phyloP scores from a whole-genome alignment of 2,888 invertebrate genomes.

The Philereme transversata region DNA sequence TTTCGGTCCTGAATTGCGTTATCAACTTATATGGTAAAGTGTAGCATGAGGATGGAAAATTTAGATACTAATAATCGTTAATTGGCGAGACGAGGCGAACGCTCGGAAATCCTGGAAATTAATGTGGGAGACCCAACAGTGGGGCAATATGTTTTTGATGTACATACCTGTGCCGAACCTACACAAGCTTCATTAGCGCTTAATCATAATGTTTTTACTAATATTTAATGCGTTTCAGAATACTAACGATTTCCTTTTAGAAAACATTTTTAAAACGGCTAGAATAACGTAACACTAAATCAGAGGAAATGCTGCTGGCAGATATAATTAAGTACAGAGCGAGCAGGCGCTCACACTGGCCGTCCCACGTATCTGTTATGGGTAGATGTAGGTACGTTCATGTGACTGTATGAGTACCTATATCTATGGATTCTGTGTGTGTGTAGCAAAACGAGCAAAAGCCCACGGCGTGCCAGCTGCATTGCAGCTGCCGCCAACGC shows the following conservation, averaged over 20 bases:
- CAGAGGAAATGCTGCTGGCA: slow-evolving; percentile 29
- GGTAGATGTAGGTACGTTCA: slow-evolving; percentile 18
- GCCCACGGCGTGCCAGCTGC: slow-evolving; percentile 69
- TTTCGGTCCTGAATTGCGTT: too few species aligned
- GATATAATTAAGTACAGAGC: slow-evolving; percentile 36
- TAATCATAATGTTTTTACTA: too few species aligned
- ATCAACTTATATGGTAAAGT: too few species aligned
- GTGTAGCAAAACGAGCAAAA: slow-evolving; percentile 72
- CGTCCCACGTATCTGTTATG: slow-evolving; percentile 37
- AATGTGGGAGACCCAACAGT: too few species aligned
- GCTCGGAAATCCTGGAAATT: too few species aligned
- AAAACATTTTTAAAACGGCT: slow-evolving; percentile 15
- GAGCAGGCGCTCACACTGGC: slow-evolving; percentile 32
- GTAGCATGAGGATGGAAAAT: too few species aligned
- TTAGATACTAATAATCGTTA: too few species aligned
- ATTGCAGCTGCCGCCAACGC: slow-evolving; percentile 68
- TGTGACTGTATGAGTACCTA: slow-evolving; percentile 11
- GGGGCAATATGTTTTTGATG: too few species aligned
- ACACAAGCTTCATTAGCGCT: too few species aligned
- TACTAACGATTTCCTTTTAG: not conserved
- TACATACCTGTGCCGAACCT: too few species aligned
- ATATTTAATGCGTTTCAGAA: too few species aligned
- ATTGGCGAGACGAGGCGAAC: too few species aligned
- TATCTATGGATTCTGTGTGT: slow-evolving; percentile 33
- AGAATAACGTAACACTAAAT: slow-evolving; percentile 24